These are phyloP conservation scores for Drosophila flavopinicola DNA, from an alignment of 2,888 invertebrate genomes.

Conservation along the genomic window DNA sequence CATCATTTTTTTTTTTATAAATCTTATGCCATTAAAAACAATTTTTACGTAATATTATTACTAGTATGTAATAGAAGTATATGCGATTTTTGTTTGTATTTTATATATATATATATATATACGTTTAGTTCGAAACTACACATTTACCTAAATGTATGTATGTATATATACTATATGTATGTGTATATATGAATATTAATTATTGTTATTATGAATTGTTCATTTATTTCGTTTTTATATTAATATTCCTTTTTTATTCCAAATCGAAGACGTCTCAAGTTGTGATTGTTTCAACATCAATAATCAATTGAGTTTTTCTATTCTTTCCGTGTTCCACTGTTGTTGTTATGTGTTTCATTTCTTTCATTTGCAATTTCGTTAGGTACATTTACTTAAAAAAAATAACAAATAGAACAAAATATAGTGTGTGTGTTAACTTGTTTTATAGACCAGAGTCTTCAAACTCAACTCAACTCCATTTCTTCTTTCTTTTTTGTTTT, in stretches of 20 bases:
- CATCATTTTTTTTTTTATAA: constrained; percentile 22
- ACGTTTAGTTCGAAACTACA: constrained; percentile 62
- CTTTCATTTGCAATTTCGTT: constrained; percentile 40
- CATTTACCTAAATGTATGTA: constrained; percentile 55
- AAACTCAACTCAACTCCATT: too few species aligned
- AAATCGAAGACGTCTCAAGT: constrained; percentile 57
- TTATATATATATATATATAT: constrained; percentile 19
- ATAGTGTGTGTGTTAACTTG: constrained; percentile 1
- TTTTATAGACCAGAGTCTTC: too few species aligned
- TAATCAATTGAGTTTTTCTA: constrained; percentile 7
- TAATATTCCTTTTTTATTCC: constrained; percentile 9
- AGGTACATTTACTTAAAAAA: constrained; percentile 66
- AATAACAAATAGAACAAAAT: constrained; percentile 23
- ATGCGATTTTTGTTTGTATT: constrained; percentile 37
- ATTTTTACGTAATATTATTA: constrained; percentile 33
- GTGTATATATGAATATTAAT: constrained; percentile 42
- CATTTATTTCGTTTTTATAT: constrained; percentile 19
- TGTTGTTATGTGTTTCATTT: constrained; percentile 11
- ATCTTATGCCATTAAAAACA: constrained; percentile 55
- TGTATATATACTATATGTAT: constrained; percentile 42
- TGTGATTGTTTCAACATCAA: constrained; percentile 45
- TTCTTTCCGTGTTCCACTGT: not conserved
- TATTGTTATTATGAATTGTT: constrained; percentile 32
- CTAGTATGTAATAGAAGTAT: constrained; percentile 46
- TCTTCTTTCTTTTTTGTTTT: constrained; percentile 1